Percentiles rank a stretch among this genome's conserved stretches.
These are phyloP conservation scores for Serinus canaria DNA, from an alignment of 2,113 vertebrate genomes.

Conservation along the genomic window DNA sequence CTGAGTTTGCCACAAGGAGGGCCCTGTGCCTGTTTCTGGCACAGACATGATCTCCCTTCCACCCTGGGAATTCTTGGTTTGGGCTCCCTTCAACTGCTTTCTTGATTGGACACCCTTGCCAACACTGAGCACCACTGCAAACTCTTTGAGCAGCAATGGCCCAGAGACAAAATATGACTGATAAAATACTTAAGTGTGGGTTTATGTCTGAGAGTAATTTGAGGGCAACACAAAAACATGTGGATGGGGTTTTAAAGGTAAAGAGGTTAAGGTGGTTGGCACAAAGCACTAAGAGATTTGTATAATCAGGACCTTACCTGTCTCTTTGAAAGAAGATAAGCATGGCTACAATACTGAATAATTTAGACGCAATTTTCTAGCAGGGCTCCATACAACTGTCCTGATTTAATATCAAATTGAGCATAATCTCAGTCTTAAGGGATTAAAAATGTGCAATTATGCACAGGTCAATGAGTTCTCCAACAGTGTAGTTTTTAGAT, in stretches of 20 bases:
- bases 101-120: neutral
- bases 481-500: neutral
- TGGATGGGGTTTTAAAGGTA: neutral
- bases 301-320: neutral
- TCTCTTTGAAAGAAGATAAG: neutral
- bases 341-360: neutral
- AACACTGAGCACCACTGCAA: neutral
- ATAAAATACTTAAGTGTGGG: neutral
- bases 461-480: neutral
- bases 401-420: neutral
- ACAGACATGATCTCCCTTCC: neutral
- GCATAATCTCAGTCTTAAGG: neutral
- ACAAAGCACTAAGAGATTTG: neutral
- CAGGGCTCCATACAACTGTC: neutral
- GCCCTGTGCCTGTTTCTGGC: neutral
- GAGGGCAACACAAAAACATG: neutral
- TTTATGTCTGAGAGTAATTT: neutral
- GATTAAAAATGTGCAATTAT: neutral
- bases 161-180: neutral
- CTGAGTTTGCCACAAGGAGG: neutral
- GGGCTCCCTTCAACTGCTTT: neutral
- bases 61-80: neutral
- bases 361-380: constrained; percentile 42
- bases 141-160: neutral
- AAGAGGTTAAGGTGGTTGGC: neutral